Evolutionary conservation across 2,888 invertebrate genomes (phyloP), one percentile per base, ranked within the genome.

Genomic region (Mycalesis mineus): DNA sequence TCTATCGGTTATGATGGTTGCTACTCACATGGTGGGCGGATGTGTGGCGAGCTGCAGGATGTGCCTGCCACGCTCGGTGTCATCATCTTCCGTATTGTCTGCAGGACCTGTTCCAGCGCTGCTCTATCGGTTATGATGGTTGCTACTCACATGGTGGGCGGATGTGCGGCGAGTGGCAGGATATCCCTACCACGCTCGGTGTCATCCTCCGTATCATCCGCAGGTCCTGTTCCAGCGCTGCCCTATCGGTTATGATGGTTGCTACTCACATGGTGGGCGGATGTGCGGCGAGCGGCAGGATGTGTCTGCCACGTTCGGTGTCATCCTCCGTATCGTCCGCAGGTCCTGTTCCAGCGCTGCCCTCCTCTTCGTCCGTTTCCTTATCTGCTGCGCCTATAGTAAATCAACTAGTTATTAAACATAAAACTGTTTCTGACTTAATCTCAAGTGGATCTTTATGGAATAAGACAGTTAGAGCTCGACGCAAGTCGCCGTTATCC

Each of bases 361-460:
- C 87, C 67, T 90, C 90, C 55, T 90, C 90, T 53, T 90, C 90
- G 53, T 89, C 90, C 0, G 85, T 73, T 17, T 90, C 89, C 58
- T 89, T 88, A 39, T 90, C 89, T 52, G 75, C 83, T 60, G 87
- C 88, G 67, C 85, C 90, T 88, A 69, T 58, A 7, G 40, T 11
- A 5, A 41, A 37, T 7, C 29, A 14, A 47, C n/a, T n/a, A n/a
- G n/a, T n/a, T n/a, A n/a, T n/a, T n/a, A n/a, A n/a, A n/a, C n/a
- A n/a, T n/a, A n/a, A n/a, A n/a, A n/a, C n/a, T n/a, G n/a, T n/a
- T n/a, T n/a, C n/a, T n/a, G n/a, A n/a, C n/a, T n/a, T n/a, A n/a
- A n/a, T n/a, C n/a, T n/a, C n/a, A n/a, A n/a, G n/a, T n/a, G n/a
- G n/a, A n/a, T n/a, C n/a, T n/a, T n/a, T n/a, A n/a, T n/a, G n/a